These are phyloP conservation scores for Lepus europaeus DNA, from an alignment of 2,113 vertebrate genomes.

Conservation along the genomic window DNA sequence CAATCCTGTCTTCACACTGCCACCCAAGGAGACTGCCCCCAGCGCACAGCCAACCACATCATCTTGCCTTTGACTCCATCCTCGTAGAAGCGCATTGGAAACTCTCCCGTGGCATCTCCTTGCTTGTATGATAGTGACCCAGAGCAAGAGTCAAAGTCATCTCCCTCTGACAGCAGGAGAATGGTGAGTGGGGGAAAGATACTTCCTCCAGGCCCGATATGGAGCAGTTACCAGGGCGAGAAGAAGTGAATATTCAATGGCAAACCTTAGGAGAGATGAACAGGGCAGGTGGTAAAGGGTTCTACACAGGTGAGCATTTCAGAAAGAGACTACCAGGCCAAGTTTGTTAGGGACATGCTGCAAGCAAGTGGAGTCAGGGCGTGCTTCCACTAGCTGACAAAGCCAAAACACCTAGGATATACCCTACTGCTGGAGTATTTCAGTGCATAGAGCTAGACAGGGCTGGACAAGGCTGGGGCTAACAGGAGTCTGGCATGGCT, in stretches of 20 bases:
- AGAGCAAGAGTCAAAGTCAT: background rate
- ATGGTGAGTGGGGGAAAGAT: background rate
- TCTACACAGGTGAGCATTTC: background rate
- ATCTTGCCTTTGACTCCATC: background rate
- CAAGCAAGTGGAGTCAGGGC: background rate
- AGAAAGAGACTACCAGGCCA: background rate
- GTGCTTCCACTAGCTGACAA: background rate
- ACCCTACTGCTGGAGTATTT: background rate
- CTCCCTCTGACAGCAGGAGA: fast-evolving
- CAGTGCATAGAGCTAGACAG: background rate
- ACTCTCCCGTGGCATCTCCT: background rate
- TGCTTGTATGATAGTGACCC: background rate
- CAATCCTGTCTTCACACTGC: background rate
- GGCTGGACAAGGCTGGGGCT: background rate
- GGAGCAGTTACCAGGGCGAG: background rate
- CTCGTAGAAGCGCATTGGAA: background rate
- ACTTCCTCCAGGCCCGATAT: background rate
- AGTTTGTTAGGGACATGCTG: background rate
- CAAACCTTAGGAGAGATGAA: background rate
- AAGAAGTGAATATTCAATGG: background rate
- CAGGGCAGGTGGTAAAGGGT: background rate
- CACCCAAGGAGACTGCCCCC: background rate
- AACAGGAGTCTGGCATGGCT: background rate
- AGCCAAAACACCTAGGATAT: fast-evolving
- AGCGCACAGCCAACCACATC: background rate